Percentiles rank a stretch among this genome's conserved stretches.
Conservation (phyloP, 2,797 vertebrate species). For the Bradypus variegatus region DNA sequence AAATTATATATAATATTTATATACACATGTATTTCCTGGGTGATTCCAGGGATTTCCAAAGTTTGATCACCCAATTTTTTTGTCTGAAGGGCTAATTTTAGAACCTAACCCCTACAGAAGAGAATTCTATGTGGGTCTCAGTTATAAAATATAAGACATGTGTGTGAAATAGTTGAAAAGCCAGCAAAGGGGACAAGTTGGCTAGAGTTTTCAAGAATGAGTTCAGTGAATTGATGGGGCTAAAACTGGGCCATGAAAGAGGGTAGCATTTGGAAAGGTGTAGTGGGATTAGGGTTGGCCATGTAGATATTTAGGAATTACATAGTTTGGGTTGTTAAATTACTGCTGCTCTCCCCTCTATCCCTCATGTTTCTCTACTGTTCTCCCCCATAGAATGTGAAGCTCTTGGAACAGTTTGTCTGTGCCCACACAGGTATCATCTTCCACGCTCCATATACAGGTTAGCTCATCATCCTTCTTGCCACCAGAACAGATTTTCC, state of each 20-base stretch:
- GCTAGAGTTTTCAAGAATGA: background rate
- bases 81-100: background rate
- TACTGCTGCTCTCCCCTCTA: background rate
- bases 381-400: constrained; percentile 81
- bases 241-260: background rate
- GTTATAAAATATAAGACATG: background rate
- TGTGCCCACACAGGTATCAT: constrained; percentile 80
- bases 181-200: background rate
- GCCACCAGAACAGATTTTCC: background rate
- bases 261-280: background rate
- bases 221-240: background rate
- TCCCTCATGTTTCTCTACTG: background rate
- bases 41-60: background rate
- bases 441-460: constrained; percentile 83
- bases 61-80: background rate
- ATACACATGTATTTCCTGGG: background rate
- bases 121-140: background rate
- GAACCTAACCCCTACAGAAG: background rate
- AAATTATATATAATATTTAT: background rate
- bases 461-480: constrained; percentile 64
- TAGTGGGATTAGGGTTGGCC: too few species aligned
- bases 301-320: too few species aligned
- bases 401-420: constrained; percentile 88
- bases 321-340: background rate
- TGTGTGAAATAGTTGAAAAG: background rate